Base-by-base conservation (phyloP, 2,888 invertebrate genomes). In the Orgyia antiqua region DNA sequence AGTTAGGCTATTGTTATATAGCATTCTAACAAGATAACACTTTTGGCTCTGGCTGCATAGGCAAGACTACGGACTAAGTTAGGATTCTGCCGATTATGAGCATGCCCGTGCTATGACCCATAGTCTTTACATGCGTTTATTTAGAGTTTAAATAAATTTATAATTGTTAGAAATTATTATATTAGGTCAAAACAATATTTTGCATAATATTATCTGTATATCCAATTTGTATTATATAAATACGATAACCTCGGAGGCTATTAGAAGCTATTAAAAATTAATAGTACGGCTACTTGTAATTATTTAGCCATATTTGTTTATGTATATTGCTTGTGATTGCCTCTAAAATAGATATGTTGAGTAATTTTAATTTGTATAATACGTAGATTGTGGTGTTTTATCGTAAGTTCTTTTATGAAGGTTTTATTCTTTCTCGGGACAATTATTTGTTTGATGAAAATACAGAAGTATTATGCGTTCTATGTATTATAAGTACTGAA, bases 241-340 rank as follows among this genome's bases (percentile, higher is more conserved):
- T 10, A 8, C 23, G 35, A 39, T 50, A 46, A 41, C 44, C 39
- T 41, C 27, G 4, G 27, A n/a, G 32, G 21, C 29, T 31, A 36
- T 35, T 33, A 24, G 21, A 11, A 26, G 18, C 18, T 18, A 41
- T 46, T 37, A 39, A 36, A 39, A 40, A 27, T 34, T 50, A 43
- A 46, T 41, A 33, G 27, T 34, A 43, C 36, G 39, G 45, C 27
- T 13, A 31, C 33, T 27, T 46, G 29, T 39, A 18, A 50, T 46
- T 34, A 35, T 15, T 20, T 28, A 31, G 31, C 24, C 35, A 36
- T 46, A 44, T 50, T 50, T 50, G 46, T 50, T 50, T 48, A 41
- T 33, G 21, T 4, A 35, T 42, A 45, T 46, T 27, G 11, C n/a
- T 17, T 41, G 8, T 50, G 41, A 50, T 50, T 39, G 37, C 49